Evolutionary conservation across 2,888 invertebrate species (phyloP), one percentile per base, ranked within the genome.

Genomic region (Stramonita haemastoma): DNA sequence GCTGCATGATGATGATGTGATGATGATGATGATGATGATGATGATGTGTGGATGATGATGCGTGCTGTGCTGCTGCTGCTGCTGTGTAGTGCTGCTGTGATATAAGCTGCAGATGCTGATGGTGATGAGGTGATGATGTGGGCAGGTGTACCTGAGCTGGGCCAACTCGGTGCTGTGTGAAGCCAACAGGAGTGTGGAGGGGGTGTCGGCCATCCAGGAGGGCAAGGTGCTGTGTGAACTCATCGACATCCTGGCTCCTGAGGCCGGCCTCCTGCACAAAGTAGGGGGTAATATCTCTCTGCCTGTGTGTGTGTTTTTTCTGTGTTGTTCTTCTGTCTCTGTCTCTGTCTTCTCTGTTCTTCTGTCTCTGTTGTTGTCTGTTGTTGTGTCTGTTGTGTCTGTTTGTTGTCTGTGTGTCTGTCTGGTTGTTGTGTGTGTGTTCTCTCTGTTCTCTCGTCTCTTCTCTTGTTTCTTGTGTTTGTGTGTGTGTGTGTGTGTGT

Each of bases 141-240:
- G 36, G 22, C 81, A 95, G 95, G 93, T 94, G 60, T 95, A 95
- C 91, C 91, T 95, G 91, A 93, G 92, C 92, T 95, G 95, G 95
- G 94, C 92, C 83, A 95, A 95, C 93, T 95, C 94, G 17, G 92
- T 95, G 83, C 91, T 95, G 83, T 93, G 93, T 86, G 94, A 94
- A 88, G 91, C 89, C 15, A 93, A 93, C n/a, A 88, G 87, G 86
- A 91, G 92, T 57, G 91, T 93, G 87, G 92, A 92, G 73, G 92
- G 92, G 15, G 93, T 94, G 87, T 90, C 92, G 13, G 93, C 92
- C n/a, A 89, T 95, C 22, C 94, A 94, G 90, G 93, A 94, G 81
- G 95, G 95, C 29, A 91, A 92, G 81, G 92, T 94, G 32, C 90
- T 95, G 36, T 94, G 94, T 92, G 93, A 94, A 86, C 92, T 95